Conservation (phyloP, 2,797 vertebrate species). For the Fundulus diaphanus region DNA sequence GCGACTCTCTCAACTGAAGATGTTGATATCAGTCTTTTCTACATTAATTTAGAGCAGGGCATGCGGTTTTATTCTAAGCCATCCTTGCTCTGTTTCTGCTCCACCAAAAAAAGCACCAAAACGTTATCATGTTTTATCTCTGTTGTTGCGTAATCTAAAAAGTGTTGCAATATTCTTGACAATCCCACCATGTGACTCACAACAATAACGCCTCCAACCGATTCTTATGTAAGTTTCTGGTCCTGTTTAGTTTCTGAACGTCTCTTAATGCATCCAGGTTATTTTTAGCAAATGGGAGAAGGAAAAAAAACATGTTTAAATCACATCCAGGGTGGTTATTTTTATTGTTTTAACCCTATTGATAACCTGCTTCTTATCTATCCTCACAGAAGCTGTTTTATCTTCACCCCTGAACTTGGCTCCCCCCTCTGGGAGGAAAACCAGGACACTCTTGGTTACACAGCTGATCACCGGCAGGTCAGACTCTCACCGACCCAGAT, state of each 20-base stretch:
- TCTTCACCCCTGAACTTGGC: conserved; percentile 20
- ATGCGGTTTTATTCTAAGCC: not conserved
- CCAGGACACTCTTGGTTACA: conserved; percentile 28
- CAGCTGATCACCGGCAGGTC: conserved; percentile 58
- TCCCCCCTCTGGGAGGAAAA: conserved; percentile 32
- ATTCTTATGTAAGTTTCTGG: conserved; percentile 72
- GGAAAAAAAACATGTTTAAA: not conserved
- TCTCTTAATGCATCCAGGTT: conserved; percentile 23
- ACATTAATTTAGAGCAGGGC: not conserved
- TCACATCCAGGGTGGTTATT: not conserved
- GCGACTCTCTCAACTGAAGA: not conserved
- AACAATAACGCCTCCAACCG: conserved; percentile 71
- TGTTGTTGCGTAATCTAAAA: conserved; percentile 72
- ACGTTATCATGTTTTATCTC: conserved; percentile 48
- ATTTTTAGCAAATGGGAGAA: not conserved
- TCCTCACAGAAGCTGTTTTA: conserved; percentile 45
- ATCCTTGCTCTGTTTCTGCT: not conserved
- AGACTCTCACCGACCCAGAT: conserved; percentile 46
- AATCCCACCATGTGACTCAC: conserved; percentile 67
- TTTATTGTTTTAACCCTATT: not conserved
- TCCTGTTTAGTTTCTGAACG: conserved; percentile 38
- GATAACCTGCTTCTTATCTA: not conserved
- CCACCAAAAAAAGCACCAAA: not conserved
- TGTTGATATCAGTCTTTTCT: not conserved
- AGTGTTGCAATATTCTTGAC: conserved; percentile 61